Evolutionary conservation across 1,140 invertebrate species (phyloP), one percentile per base, ranked within the genome.

Genomic region (Drosophila ficusphila): DNA sequence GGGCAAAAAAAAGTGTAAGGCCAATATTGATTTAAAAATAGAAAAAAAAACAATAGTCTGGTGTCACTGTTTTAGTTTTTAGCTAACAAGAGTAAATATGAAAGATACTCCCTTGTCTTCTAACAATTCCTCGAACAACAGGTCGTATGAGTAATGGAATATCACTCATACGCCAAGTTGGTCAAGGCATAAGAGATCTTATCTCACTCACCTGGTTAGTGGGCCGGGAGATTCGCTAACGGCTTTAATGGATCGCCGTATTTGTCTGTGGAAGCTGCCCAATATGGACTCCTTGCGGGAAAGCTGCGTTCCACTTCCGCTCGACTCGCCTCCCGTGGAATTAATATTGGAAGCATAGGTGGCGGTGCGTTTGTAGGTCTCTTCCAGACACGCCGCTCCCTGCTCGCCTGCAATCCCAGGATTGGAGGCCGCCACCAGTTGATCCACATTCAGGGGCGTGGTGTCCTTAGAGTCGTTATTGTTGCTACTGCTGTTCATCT

Each of bases 171-270:
- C 62, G 61, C 34, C 29, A 3, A 2, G 44, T 52, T 12, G 18
- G 12, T n/a, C 0, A 9, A 11, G 6, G 11, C 3, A 12, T 31
- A 18, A 41, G 18, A 21, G 19, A 51, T 46, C 62, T 29, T 8
- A 29, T 44, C 21, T 19, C 29, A 89, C 85, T 91, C 62, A 91
- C 90, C 90, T 91, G 12, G 81, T 90, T 41, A 91, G 57, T 25
- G 90, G 85, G 16, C 90, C 90, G 9, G 90, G 90, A 18, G 90
- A 91, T 49, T 91, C 90, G 60, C 90, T 90, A 48, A 91, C 90
- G 7, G 90, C 90, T 44, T 91, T 91, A 3, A 94, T 92, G 7
- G 93, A 94, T 41, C 92, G 91, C 49, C 93, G 91, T 42, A 94
- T 83, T 54, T 93, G 93, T 69, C 91, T 91, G 36, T 93, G 92